Base-by-base conservation (phyloP, 2,888 invertebrate genomes). In the Xestia c-nigrum region DNA sequence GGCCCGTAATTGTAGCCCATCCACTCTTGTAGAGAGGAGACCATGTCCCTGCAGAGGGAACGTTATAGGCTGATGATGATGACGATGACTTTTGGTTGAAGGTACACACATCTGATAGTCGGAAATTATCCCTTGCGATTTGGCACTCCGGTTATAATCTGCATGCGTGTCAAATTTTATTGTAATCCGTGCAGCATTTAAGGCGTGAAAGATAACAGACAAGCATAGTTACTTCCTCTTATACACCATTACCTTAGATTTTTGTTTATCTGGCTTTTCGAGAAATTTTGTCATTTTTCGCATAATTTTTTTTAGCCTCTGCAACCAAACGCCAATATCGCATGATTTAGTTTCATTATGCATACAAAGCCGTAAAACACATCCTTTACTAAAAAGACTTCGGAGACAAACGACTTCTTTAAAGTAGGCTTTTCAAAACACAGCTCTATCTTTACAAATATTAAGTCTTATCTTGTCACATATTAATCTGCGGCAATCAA, bases 401-500 rank as follows among this genome's bases (percentile, higher is more conserved):
- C 6, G 2, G 1, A 46, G 43, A 69, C 40, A 78, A 78, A 72
- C 12, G 38, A 50, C 46, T 43, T 55, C n/a, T 9, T 19, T 16
- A 14, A 38, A 72, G 47, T 43, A 63, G 19, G 55, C 43, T 63
- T 50, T 52, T n/a, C 2, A 71, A 71, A 59, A 74, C 38, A 52
- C 43, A 72, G 64, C 52, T 74, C 66, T 73, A 73, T 83, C 79
- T 74, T 79, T n/a, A 57, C 50, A 75, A 73, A 67, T 64, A 67
- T 79, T 74, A 83, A 74, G 63, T n/a, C 9, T 70, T 57, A 84
- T 71, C 74, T 70, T 71, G 59, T 61, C 70, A 74, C 12, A 38
- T 66, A 66, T 57, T 78, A 50, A 61, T 80, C 80, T 71, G 40
- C 24, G 59, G 73, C 75, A 71, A 89, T 89, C 85, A 87, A 89